Conservation (phyloP, 1,140 invertebrate genomes). For the Anastrepha ludens region DNA sequence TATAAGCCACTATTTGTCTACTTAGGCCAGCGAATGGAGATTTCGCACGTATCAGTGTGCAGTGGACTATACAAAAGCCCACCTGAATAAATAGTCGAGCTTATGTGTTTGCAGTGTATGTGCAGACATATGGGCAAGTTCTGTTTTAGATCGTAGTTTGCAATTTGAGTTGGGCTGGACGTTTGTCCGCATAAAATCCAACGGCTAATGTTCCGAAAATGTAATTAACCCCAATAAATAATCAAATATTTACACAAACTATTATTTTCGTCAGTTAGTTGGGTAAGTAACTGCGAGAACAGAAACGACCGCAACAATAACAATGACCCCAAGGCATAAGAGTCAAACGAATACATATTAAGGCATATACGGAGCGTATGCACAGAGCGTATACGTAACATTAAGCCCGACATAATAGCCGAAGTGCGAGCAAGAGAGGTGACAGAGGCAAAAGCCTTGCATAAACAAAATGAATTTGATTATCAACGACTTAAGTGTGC, state of each 20-base stretch:
- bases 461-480: constrained; percentile 24
- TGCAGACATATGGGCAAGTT: not conserved
- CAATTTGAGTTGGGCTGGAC: not conserved
- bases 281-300: not conserved
- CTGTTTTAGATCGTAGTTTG: not conserved
- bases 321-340: not conserved
- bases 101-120: not conserved
- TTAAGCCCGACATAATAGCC: not conserved
- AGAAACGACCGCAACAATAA: not conserved
- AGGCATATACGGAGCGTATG: not conserved
- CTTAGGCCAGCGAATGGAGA: not conserved
- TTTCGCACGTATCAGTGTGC: constrained; percentile 12
- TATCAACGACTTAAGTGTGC: not conserved
- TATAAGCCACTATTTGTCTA: not conserved
- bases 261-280: constrained; percentile 7
- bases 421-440: not conserved
- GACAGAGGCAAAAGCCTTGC: not conserved
- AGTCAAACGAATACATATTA: not conserved
- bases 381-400: constrained; percentile 25
- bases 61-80: constrained; percentile 3
- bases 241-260: constrained; percentile 41
- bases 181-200: constrained; percentile 20
- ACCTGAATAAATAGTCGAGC: constrained; percentile 9
- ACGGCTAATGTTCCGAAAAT: constrained; percentile 45
- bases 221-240: constrained; percentile 48